Evolutionary conservation across 1,140 invertebrate species (phyloP).

Genomic region (Platyura marginata): DNA sequence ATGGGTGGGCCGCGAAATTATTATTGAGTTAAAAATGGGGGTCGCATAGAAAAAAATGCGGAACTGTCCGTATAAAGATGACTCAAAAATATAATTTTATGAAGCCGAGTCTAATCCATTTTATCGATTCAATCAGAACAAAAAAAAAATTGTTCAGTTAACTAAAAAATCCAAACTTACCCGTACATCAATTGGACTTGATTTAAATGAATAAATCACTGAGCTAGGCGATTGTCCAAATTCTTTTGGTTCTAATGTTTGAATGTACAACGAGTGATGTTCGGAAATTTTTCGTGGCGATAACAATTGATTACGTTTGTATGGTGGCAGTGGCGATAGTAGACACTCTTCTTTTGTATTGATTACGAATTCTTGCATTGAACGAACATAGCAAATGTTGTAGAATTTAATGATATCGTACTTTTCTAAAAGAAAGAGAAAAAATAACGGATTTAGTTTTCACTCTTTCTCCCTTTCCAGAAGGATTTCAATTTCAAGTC

Average conservation of each 20-base stretch:
- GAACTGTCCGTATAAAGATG: not conserved
- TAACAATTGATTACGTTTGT: constrained; percentile 25
- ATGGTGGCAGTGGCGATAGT: constrained; percentile 58
- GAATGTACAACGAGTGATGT: constrained; percentile 47
- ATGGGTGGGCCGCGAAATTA: too few species aligned
- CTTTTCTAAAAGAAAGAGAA: constrained; percentile 26
- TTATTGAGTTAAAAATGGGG: not conserved
- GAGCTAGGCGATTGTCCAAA: constrained; percentile 25
- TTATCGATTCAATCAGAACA: not conserved
- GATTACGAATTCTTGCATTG: constrained; percentile 61
- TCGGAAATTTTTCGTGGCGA: constrained; percentile 37
- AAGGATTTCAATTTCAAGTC: too few species aligned
- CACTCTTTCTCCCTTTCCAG: too few species aligned
- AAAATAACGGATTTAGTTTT: too few species aligned
- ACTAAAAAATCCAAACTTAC: constrained; percentile 5
- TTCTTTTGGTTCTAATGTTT: constrained; percentile 37
- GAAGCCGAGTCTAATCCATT: not conserved
- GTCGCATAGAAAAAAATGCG: not conserved
- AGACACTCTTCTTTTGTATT: constrained; percentile 34
- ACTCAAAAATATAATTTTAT: not conserved
- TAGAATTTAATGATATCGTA: constrained; percentile 91
- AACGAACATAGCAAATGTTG: constrained; percentile 70
- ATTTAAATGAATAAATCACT: constrained; percentile 69
- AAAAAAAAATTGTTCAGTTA: not conserved
- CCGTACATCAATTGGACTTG: constrained; percentile 74